A percentile compares a stretch with the other conserved stretches of the same genome.
These are phyloP conservation scores for Oreochromis mossambicus DNA, from an alignment of 2,797 vertebrate species.

Conservation along the genomic window DNA sequence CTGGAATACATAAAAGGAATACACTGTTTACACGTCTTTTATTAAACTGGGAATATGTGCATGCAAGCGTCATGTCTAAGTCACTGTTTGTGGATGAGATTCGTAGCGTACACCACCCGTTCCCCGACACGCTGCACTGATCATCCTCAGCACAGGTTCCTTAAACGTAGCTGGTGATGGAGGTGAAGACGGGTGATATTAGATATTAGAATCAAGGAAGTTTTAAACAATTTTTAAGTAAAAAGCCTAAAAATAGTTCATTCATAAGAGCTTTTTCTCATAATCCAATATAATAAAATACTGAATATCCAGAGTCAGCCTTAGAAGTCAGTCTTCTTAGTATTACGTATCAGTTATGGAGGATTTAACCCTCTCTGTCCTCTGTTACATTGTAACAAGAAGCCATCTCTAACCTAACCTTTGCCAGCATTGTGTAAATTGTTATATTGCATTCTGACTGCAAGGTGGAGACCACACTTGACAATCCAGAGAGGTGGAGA, in stretches of 20 bases:
- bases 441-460: constrained; percentile 57
- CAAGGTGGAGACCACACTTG: constrained; percentile 67
- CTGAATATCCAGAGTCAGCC: not conserved
- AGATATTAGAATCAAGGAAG: not conserved
- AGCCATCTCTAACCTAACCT: constrained; percentile 34
- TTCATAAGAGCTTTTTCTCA: not conserved
- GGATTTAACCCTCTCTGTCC: not conserved
- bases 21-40: not conserved
- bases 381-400: not conserved
- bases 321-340: not conserved
- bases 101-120: not conserved
- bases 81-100: not conserved
- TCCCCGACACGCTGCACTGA: not conserved
- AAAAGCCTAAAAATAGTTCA: not conserved
- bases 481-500: constrained; percentile 38
- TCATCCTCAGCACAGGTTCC: not conserved
- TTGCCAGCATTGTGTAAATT: constrained; percentile 51
- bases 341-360: not conserved
- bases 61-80: not conserved
- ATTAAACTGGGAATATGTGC: not conserved
- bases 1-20: not conserved
- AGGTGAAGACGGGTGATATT: not conserved
- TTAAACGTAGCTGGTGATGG: not conserved
- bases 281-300: not conserved
- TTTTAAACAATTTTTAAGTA: not conserved